Conservation (phyloP, 1,140 invertebrate species). For the Drosophila prosaltans region DNA sequence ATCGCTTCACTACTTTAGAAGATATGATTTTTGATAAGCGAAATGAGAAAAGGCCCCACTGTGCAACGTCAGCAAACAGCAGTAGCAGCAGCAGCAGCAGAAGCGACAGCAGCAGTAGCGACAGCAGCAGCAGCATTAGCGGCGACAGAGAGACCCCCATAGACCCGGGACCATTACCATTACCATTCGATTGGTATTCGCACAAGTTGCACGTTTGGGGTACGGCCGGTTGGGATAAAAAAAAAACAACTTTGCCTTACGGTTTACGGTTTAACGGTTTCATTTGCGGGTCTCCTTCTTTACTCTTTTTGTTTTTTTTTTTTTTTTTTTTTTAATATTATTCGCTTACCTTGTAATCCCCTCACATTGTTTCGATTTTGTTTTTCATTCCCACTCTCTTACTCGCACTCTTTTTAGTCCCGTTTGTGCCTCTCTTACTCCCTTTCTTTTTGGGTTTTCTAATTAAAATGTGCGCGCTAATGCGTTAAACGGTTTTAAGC, state of each 20-base stretch:
- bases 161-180: constrained; percentile 1
- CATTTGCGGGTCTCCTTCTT: neutral
- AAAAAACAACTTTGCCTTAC: neutral
- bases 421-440: constrained; percentile 1
- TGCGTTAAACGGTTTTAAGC: constrained; percentile 47
- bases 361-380: neutral
- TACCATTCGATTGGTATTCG: constrained; percentile 4
- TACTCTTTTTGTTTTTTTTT: too few species aligned
- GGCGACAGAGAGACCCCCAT: neutral
- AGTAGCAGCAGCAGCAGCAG: neutral
- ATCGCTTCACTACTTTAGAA: too few species aligned
- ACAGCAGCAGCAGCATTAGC: neutral
- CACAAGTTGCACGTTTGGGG: constrained; percentile 11
- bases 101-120: neutral
- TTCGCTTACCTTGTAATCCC: too few species aligned
- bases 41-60: too few species aligned
- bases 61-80: neutral
- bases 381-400: neutral
- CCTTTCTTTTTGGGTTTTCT: constrained; percentile 9
- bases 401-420: neutral
- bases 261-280: neutral
- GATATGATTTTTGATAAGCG: too few species aligned
- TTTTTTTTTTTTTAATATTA: too few species aligned
- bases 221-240: neutral
- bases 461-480: constrained; percentile 56